A percentile compares a stretch with the other conserved stretches of the same genome.
Conservation (phyloP, 2,113 vertebrate genomes). For the Corapipo altera region DNA sequence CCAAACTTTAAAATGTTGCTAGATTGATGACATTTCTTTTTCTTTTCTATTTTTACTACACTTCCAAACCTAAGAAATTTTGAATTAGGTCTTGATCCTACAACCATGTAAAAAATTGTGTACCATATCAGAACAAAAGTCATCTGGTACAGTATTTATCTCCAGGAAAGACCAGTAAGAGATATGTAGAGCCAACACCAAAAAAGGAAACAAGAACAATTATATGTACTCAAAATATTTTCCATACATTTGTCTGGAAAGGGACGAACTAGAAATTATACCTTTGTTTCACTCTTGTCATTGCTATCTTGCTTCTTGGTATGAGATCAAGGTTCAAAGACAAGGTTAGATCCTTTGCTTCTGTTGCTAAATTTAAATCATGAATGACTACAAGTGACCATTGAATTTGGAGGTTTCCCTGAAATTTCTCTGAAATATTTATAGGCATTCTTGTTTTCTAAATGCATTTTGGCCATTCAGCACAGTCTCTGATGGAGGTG, state of each 20-base stretch:
- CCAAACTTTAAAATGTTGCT: not conserved
- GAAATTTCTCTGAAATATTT: not conserved
- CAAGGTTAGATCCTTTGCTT: not conserved
- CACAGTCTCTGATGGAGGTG: not conserved
- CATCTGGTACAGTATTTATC: not conserved
- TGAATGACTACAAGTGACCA: not conserved
- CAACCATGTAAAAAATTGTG: not conserved
- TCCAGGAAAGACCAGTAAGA: not conserved
- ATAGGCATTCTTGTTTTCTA: not conserved
- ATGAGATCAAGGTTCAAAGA: not conserved
- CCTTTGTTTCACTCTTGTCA: not conserved
- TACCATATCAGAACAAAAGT: not conserved
- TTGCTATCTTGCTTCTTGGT: not conserved
- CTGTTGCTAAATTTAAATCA: not conserved
- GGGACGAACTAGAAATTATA: not conserved
- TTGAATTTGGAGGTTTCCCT: not conserved
- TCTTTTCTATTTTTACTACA: not conserved
- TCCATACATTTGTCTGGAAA: not conserved
- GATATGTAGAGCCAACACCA: accelerated
- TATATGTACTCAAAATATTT: not conserved
- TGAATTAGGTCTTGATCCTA: not conserved
- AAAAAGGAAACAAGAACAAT: not conserved
- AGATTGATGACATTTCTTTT: not conserved
- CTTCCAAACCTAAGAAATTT: not conserved
- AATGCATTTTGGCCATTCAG: not conserved